Percentiles rank a stretch among this genome's conserved stretches.
These are phyloP conservation scores for Malthinus flaveolus DNA, from an alignment of 2,888 invertebrate species.

Conservation along the genomic window DNA sequence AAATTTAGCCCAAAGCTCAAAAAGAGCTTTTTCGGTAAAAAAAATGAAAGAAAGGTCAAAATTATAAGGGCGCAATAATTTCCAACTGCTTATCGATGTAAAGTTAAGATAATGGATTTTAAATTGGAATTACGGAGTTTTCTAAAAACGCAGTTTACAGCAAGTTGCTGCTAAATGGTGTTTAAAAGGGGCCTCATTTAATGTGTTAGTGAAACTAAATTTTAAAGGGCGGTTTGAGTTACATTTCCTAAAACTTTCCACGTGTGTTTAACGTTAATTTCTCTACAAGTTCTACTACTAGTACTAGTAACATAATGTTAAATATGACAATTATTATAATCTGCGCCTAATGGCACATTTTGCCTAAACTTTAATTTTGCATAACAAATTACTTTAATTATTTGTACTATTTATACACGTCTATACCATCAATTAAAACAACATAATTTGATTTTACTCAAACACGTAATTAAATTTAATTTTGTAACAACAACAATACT, in stretches of 20 bases:
- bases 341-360: slow-evolving; percentile 30
- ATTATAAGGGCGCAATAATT: too few species aligned
- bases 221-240: slow-evolving; percentile 17
- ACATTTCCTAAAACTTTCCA: slow-evolving; percentile 27
- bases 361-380: slow-evolving; percentile 18
- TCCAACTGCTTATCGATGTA: too few species aligned
- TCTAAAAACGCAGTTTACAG: too few species aligned
- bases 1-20: background rate
- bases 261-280: slow-evolving; percentile 33
- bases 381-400: slow-evolving; percentile 24
- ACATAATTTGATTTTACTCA: slow-evolving; percentile 12
- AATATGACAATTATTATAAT: slow-evolving; percentile 37
- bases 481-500: background rate
- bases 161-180: too few species aligned
- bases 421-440: slow-evolving; percentile 18
- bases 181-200: too few species aligned
- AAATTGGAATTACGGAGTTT: too few species aligned
- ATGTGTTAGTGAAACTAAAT: slow-evolving; percentile 12
- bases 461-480: slow-evolving; percentile 1
- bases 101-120: too few species aligned
- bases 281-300: slow-evolving; percentile 21
- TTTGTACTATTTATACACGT: slow-evolving; percentile 11
- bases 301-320: slow-evolving; percentile 18
- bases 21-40: background rate
- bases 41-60: too few species aligned